Evolutionary conservation across 2,113 vertebrate species (phyloP), one percentile per base, ranked within the genome.

Genomic region (Centropristis striata): DNA sequence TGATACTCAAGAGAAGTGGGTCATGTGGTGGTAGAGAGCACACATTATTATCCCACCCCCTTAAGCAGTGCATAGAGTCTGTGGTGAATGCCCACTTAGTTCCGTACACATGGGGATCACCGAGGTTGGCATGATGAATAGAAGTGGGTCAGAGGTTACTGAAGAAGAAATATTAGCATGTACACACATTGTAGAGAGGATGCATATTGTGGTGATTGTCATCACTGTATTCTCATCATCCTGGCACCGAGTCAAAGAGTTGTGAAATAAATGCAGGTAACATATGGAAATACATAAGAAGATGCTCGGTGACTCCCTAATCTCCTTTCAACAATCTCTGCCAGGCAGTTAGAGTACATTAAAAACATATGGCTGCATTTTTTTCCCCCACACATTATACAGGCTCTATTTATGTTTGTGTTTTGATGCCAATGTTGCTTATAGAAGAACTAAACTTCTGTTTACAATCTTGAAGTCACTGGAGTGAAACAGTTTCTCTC

Each of bases 1-100:
- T 71, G 83, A 74, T 71, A 63, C 84, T 65, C 69, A 37, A 11
- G 58, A 86, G 71, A 92, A 91, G 71, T 89, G 72, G 86, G 88
- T 90, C 90, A 87, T 71, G 81, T 59, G 82, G 74, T 73, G 79
- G 55, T 71, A 69, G 72, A 55, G 60, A 83, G 84, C 60, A 42
- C 75, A 68, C 75, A 86, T 87, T 78, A 83, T 84, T 55, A 76
- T 78, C 44, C 10, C 60, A 49, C 1, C 41, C 49, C 81, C 85
- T 67, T 7, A 42, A 76, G 86, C 86, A 18, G 37, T 13, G 79
- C 11, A 53, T 3, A 3, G 60, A 77, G 59, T 59, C 47, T 20
- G 59, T 53, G 73, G 50, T 75, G 41, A 82, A 57, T 41, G 83
- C 83, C 91, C 87, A 74, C 78, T 88, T 85, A 90, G 71, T 70